Evolutionary conservation across 2,888 invertebrate species (phyloP).

Genomic region (Nowickia ferox): DNA sequence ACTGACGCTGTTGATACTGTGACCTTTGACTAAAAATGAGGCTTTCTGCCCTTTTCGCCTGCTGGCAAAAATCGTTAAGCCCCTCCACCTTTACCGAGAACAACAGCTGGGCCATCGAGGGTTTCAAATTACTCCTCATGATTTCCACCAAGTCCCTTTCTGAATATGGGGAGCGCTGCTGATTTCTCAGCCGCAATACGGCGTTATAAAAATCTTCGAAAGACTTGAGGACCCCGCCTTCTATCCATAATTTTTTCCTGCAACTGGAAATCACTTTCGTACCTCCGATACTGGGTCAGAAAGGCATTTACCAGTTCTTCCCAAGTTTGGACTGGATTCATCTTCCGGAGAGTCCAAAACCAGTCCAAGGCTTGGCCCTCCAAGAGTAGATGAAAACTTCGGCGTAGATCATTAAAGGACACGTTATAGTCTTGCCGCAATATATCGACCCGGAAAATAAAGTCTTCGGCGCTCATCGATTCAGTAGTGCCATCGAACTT

Average conservation of each 20-base stretch:
- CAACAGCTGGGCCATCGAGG: not conserved
- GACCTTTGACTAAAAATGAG: not conserved
- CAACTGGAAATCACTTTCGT: not conserved
- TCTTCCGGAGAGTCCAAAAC: not conserved
- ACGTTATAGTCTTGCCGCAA: too few relatives aligned
- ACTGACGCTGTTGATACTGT: not conserved
- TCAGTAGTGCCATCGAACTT: too few relatives aligned
- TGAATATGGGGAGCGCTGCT: not conserved
- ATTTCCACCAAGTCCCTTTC: not conserved
- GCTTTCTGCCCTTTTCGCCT: not conserved
- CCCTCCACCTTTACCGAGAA: not conserved
- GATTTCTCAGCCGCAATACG: not conserved
- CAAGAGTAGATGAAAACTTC: too few relatives aligned
- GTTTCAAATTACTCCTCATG: not conserved
- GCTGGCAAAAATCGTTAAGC: conserved; percentile 24
- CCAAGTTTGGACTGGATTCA: not conserved
- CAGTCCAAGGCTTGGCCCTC: not conserved
- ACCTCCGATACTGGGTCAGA: not conserved
- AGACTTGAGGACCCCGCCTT: not conserved
- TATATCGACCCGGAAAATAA: too few relatives aligned
- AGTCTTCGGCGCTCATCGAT: too few relatives aligned
- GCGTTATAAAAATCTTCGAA: not conserved
- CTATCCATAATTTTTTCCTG: not conserved
- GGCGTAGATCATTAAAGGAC: too few relatives aligned
- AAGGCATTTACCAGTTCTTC: not conserved